Base-by-base conservation (phyloP, 2,888 invertebrate species). In the Dascillus cervinus region DNA sequence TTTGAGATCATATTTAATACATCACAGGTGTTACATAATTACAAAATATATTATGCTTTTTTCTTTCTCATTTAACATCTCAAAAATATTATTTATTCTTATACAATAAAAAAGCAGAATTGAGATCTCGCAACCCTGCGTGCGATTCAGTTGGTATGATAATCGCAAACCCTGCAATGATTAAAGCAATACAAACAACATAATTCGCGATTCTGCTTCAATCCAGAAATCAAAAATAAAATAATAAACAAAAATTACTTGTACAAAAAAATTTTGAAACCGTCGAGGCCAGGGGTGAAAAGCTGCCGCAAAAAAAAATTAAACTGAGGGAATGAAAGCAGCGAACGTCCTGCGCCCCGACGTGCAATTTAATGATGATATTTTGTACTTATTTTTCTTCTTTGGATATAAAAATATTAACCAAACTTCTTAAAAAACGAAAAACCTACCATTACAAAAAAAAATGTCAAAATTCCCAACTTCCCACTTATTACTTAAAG, bases 1-100 rank as follows among this genome's bases (percentile, higher is more conserved):
- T 66, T 65, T 71, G 73, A 73, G 73, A 75, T 75, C 75, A 73
- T 71, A 70, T 70, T 72, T 73, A 73, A 73, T 73, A 74, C 73
- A 74, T 74, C 74, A 75, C 74, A 75, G 73, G 72, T 72, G 71
- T 73, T 69, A 66, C n/a, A n/a, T n/a, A n/a, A n/a, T 64, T 55
- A 68, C 65, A 66, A 67, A 62, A 65, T 49, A 50, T 52, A 50
- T 49, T 49, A 49, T 52, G 41, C 44, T 45, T 50, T 49, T n/a
- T n/a, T n/a, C n/a, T n/a, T n/a, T n/a, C n/a, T n/a, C n/a, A n/a
- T n/a, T 44, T 42, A 40, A 41, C 44, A 47, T 47, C 41, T 40
- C 34, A 26, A n/a, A n/a, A n/a, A n/a, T n/a, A n/a, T n/a, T n/a
- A 29, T 20, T 34, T 20, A 30, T 38, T 42, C 40, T 40, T 41